Evolutionary conservation across 2,113 vertebrate species (phyloP), one percentile per base, ranked within the genome.

Genomic region (Chloebia gouldiae): DNA sequence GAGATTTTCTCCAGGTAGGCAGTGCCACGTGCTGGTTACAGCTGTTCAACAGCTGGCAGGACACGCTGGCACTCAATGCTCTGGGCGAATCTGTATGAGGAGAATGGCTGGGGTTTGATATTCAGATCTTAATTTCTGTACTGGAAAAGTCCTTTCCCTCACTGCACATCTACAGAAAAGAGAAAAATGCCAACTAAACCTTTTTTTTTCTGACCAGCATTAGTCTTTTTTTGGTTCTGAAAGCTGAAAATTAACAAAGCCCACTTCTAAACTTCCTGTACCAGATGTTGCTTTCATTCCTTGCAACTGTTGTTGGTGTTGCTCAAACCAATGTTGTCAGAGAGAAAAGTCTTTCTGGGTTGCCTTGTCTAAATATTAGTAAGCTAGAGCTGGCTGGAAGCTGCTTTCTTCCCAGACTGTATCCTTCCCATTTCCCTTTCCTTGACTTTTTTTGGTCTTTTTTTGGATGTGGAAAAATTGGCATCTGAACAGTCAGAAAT

Each of bases 1-100:
- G 66, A 86, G 42, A 5, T 10, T 28, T 84, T 44, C 60, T 42
- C 13, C 50, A 40, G 63, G 57, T 11, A 25, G 57, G 71, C 82
- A 72, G 37, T 0, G 4, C 11, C 0, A 0, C 0, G 1, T 45
- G 77, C 25, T 83, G 37, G 50, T 21, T n/a, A 4, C 2, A 25
- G 66, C 66, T 71, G 71, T 22, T 1, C 39, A 21, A 3, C 68
- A 80, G 30, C 72, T 76, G 63, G 24, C 35, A 30, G 75, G 56
- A 57, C 39, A 35, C 16, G 0, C 18, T 6, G 50, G n/a, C 33
- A 9, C 80, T 28, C 2, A 0, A 0, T 33, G 8, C 30, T 59
- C 72, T 13, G 3, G 25, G 17, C 19, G 17, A 54, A 27, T 33
- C n/a, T 53, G 4, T 19, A 1, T 6, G n/a, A 70, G 79, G 20